Evolutionary conservation across 2,888 invertebrate genomes (phyloP).

Genomic region (Epistrophe grossulariae): DNA sequence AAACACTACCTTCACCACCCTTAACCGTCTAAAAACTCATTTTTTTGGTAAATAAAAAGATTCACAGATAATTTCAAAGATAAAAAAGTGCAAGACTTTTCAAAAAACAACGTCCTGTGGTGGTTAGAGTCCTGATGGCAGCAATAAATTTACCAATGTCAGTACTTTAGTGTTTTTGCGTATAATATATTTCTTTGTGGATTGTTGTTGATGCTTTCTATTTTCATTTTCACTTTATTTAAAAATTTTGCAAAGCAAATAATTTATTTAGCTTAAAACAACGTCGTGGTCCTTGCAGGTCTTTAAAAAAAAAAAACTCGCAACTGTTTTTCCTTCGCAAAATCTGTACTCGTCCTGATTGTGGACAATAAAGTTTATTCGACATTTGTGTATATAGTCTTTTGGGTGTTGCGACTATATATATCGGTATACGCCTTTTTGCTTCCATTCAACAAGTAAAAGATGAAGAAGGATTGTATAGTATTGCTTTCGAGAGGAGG

Average conservation of each 20-base stretch:
- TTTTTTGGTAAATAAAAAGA: neutral
- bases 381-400: neutral
- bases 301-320: neutral
- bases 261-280: slow-evolving; percentile 46
- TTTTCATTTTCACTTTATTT: slow-evolving; percentile 23
- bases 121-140: slow-evolving; percentile 35
- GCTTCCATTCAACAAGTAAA: slow-evolving; percentile 48
- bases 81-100: slow-evolving; percentile 41
- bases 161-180: slow-evolving; percentile 20
- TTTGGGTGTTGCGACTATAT: neutral
- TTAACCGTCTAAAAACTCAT: neutral
- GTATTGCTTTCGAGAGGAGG: neutral
- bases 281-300: slow-evolving; percentile 7
- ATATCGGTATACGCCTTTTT: slow-evolving; percentile 8
- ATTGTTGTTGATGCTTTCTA: neutral
- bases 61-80: neutral
- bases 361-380: slow-evolving; percentile 21
- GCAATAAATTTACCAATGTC: slow-evolving; percentile 44
- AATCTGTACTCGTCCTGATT: slow-evolving; percentile 23
- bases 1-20: neutral
- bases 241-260: slow-evolving; percentile 40
- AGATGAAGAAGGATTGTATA: neutral
- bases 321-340: slow-evolving; percentile 18
- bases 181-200: neutral
- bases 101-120: neutral